Evolutionary conservation across 2,888 invertebrate genomes (phyloP).

Genomic region (Aporophyla lueneburgensis): DNA sequence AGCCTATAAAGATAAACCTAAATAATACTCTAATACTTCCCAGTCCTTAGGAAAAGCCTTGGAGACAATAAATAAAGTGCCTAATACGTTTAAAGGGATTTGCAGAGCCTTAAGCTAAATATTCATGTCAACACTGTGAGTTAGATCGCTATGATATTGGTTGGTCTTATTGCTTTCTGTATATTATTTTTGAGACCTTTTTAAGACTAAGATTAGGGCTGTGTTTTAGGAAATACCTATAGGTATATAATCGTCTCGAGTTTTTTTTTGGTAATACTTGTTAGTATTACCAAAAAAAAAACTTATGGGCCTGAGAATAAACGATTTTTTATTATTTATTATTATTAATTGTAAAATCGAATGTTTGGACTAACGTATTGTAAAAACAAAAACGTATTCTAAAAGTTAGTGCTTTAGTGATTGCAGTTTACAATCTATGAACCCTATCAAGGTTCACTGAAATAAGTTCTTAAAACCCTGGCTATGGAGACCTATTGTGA

Average conservation of each 20-base stretch:
- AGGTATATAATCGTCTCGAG: no score
- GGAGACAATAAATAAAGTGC: slow-evolving; percentile 57
- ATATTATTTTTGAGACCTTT: slow-evolving; percentile 18
- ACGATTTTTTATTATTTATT: no score
- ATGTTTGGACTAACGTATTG: neutral
- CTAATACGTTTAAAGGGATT: slow-evolving; percentile 67
- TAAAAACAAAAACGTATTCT: neutral
- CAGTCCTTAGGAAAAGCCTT: slow-evolving; percentile 40
- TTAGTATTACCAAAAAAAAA: no score
- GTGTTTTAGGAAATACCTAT: neutral
- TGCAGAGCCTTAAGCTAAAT: slow-evolving; percentile 48
- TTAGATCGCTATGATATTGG: slow-evolving; percentile 47
- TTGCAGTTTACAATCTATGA: neutral
- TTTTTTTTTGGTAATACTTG: no score
- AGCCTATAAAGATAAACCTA: slow-evolving; percentile 28
- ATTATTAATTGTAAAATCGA: neutral
- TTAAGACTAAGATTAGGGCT: neutral
- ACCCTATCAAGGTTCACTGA: neutral
- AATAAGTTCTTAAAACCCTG: neutral
- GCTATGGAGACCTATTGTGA: neutral
- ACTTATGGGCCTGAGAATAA: no score
- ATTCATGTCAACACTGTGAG: slow-evolving; percentile 56
- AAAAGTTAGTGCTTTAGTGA: neutral
- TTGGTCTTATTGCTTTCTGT: slow-evolving; percentile 15
- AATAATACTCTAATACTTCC: slow-evolving; percentile 34